Evolutionary conservation across 23 tunicate species (phyloP).

Genomic region (Oikopleura dioica): DNA sequence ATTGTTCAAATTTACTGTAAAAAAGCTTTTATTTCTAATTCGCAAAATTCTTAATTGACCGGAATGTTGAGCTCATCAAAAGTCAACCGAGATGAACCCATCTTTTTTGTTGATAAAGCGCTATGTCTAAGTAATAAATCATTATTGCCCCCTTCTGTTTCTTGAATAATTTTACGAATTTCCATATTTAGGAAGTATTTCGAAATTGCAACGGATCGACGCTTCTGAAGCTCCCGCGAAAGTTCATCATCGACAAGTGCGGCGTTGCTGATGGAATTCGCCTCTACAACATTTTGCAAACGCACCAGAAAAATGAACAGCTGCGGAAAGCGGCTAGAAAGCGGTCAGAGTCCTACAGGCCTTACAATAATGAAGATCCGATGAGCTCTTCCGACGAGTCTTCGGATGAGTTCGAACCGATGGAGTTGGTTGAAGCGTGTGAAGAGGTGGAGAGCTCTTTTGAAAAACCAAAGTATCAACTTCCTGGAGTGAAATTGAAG

Average conservation of each 20-base stretch:
- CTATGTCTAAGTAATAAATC: too few relatives aligned
- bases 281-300: neutral
- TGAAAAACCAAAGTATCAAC: neutral
- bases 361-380: neutral
- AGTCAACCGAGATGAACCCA: too few relatives aligned
- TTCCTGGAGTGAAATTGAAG: neutral
- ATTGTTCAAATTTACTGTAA: too few relatives aligned
- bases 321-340: neutral
- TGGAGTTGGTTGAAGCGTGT: too few relatives aligned
- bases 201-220: neutral
- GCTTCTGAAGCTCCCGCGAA: neutral
- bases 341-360: neutral
- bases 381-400: neutral
- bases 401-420: neutral
- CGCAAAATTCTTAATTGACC: too few relatives aligned
- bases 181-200: neutral
- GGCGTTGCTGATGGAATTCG: slow-evolving; percentile 7
- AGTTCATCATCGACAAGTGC: neutral
- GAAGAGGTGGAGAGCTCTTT: neutral
- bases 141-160: too few relatives aligned
- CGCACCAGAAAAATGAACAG: neutral
- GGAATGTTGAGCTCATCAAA: too few relatives aligned
- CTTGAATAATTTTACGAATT: too few relatives aligned
- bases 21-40: too few relatives aligned
- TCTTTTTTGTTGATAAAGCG: too few relatives aligned